phyloP scores from a whole-genome alignment of 2,113 vertebrate genomes.

The human region DNA sequence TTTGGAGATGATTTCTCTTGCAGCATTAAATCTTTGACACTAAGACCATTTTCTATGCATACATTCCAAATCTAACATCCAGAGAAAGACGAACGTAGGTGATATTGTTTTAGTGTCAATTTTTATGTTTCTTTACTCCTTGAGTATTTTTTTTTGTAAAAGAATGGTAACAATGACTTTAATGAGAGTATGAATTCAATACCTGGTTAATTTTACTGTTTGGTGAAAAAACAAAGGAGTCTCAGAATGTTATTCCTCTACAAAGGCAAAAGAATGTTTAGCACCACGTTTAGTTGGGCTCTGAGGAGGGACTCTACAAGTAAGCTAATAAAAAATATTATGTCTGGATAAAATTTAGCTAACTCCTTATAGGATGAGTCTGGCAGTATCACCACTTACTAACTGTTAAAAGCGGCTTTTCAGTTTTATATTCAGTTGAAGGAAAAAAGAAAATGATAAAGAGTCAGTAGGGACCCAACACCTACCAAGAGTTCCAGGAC shows the following conservation, averaged over 20 bases:
- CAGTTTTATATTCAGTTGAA: conserved; percentile 42
- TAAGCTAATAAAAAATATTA: conserved; percentile 44
- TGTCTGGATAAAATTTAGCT: conserved; percentile 50
- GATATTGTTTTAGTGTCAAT: background rate
- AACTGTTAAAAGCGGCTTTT: conserved; percentile 40
- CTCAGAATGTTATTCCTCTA: background rate
- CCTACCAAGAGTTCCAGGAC: conserved; percentile 49
- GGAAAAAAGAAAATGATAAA: conserved; percentile 63
- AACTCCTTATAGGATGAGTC: conserved; percentile 47
- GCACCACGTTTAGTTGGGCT: background rate
- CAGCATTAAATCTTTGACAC: background rate
- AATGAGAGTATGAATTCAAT: conserved; percentile 11
- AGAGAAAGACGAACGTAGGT: background rate
- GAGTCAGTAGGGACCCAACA: conserved; percentile 33
- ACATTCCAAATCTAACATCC: background rate
- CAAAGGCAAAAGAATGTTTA: background rate
- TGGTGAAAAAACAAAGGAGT: background rate
- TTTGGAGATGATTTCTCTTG: background rate
- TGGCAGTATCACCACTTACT: background rate
- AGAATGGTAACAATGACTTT: conserved; percentile 9
- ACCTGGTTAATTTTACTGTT: conserved; percentile 12
- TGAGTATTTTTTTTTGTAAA: background rate
- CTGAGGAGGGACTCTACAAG: conserved; percentile 5
- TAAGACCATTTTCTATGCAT: background rate
- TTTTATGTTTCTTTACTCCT: background rate